Conservation (phyloP, 2,797 vertebrate species). For the Sebastes iracundus region DNA sequence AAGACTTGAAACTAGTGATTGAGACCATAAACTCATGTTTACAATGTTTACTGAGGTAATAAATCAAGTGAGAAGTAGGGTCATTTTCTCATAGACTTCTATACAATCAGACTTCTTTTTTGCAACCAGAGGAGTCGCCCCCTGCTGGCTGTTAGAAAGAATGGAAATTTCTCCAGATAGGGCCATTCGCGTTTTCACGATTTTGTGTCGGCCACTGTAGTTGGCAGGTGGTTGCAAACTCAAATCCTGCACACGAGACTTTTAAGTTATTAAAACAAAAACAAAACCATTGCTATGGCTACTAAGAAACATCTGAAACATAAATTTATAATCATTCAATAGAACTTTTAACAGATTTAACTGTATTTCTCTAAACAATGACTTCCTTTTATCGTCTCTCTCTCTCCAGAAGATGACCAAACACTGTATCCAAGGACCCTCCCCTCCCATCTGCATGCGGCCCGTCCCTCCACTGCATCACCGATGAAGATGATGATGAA, state of each 20-base stretch:
- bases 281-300: not conserved
- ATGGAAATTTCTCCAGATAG: too few relatives aligned
- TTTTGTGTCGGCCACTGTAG: too few relatives aligned
- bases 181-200: not conserved
- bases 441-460: conserved; percentile 77
- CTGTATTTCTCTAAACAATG: not conserved
- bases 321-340: not conserved
- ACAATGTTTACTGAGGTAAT: too few relatives aligned
- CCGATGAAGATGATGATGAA: conserved; percentile 64
- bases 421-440: conserved; percentile 68
- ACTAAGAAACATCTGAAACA: not conserved
- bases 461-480: conserved; percentile 60
- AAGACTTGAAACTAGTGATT: too few relatives aligned
- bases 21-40: too few relatives aligned
- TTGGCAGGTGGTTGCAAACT: too few relatives aligned
- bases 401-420: conserved; percentile 71
- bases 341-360: not conserved
- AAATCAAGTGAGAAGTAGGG: too few relatives aligned
- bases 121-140: too few relatives aligned
- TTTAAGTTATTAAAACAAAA: not conserved
- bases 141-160: too few relatives aligned
- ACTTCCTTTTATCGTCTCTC: not conserved
- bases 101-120: too few relatives aligned
- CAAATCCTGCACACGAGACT: too few relatives aligned
- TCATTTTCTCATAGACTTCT: too few relatives aligned